Conservation (phyloP, 2,888 invertebrate species). For the Caenorhabditis sp. region DNA sequence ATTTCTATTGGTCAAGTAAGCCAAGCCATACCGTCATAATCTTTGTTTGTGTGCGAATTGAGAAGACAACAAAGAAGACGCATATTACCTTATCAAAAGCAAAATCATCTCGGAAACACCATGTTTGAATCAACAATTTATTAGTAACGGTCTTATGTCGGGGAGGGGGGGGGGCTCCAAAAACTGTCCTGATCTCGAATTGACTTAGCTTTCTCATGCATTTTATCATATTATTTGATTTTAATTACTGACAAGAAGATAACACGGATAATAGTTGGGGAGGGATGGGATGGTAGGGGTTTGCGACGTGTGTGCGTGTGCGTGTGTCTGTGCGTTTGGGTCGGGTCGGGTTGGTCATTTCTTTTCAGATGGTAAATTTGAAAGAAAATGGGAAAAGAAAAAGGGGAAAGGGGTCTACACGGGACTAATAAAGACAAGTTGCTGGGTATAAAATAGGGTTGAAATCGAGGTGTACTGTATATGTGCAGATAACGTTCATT, state of each 20-base stretch:
- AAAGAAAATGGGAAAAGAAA: not conserved
- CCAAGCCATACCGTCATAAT: no score
- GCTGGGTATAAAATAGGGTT: constrained; percentile 9
- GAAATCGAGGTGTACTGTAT: constrained; percentile 30
- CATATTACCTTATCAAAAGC: no score
- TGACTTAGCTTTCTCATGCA: constrained; percentile 31
- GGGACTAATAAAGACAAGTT: constrained; percentile 35
- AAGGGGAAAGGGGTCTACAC: constrained; percentile 25
- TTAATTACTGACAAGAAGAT: constrained; percentile 2
- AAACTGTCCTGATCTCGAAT: constrained; percentile 32
- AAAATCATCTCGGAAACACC: not conserved
- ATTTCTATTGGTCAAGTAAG: no score
- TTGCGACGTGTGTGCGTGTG: constrained; percentile 8
- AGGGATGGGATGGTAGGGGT: not conserved
- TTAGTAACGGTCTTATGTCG: constrained; percentile 42
- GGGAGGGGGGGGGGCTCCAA: constrained; percentile 10
- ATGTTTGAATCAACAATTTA: constrained; percentile 45
- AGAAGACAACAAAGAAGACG: no score
- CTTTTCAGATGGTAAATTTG: no score
- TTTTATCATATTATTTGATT: constrained; percentile 21
- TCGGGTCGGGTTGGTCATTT: constrained; percentile 1
- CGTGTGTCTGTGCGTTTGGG: constrained; percentile 10
- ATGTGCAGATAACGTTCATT: constrained; percentile 60
- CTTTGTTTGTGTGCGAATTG: not conserved
- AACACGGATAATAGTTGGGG: not conserved